phyloP scores from a whole-genome alignment of 2,113 vertebrate genomes.

The Plectropomus leopardus region DNA sequence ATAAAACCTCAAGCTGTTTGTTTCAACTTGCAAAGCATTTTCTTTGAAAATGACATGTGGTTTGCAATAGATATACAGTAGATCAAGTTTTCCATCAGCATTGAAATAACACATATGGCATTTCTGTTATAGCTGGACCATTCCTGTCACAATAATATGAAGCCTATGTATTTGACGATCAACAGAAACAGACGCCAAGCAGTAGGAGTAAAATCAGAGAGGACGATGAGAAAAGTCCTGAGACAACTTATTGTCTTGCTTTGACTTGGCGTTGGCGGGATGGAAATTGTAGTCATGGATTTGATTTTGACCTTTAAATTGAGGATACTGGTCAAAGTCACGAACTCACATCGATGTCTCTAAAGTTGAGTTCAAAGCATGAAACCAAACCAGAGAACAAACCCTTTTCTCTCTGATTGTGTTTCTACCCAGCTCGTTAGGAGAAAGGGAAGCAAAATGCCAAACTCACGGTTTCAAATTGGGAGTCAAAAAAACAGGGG shows the following conservation, averaged over 20 bases:
- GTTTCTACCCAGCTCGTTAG: no score
- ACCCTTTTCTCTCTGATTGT: neutral
- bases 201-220: neutral
- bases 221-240: neutral
- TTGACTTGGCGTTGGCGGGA: neutral
- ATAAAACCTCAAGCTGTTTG: conserved; percentile 14
- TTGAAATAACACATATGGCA: conserved; percentile 3
- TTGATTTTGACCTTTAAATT: neutral
- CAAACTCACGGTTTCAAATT: no score
- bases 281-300: conserved; percentile 1
- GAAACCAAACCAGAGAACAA: neutral
- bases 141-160: conserved; percentile 2
- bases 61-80: neutral
- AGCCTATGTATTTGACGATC: conserved; percentile 1
- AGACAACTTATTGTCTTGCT: neutral
- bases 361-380: neutral
- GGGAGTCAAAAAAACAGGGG: no score
- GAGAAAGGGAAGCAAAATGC: no score
- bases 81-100: neutral
- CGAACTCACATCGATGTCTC: neutral
- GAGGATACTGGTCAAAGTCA: neutral
- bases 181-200: neutral
- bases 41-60: neutral
- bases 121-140: neutral
- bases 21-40: neutral